Evolutionary conservation across 2,888 invertebrate genomes (phyloP), one percentile per base, ranked within the genome.

Genomic region (Ectemnius cavifrons): DNA sequence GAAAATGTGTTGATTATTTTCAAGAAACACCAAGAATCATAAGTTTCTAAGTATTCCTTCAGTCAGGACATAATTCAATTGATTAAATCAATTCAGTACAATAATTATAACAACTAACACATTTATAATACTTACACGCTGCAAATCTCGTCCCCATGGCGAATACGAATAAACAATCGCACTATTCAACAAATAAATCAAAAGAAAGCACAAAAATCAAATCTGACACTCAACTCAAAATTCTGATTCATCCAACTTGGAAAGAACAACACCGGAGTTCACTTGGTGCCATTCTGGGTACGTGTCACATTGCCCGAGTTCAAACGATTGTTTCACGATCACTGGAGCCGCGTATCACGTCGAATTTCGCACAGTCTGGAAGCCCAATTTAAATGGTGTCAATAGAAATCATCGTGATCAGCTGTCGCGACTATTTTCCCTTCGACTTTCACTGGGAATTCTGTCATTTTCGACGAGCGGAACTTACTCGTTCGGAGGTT

Each of bases 61-160:
- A 37, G 2, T 65, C 46, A 3, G 20, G 20, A 20, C 20, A 20
- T 2, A 20, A 2, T 20, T 20, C 20, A 20, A 20, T 20, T 20
- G 2, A 20, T 20, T 20, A 20, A 20, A 20, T 20, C 23, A 45
- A 6, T 11, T 13, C 5, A 16, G 20, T 45, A 23, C 2, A 47
- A 47, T 47, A 47, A 47, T 47, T 47, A 49, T 13, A 16, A 49
- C 14, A 49, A 49, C 16, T 11, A 49, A 49, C 49, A 1, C 37
- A 37, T 37, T 37, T 37, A 37, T 23, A 2, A 1, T 69, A 93
- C 97, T 96, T 94, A 97, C 97, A 97, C 91, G 97, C 97, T 91
- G 97, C 97, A 91, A 97, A 97, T 93, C 97, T 94, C 86, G 97
- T 97, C 92, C 97, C 97, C 97, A 97, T 97, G 92, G 94, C 95